phyloP scores from a whole-genome alignment of 2,797 vertebrate genomes.

The Simalia tracyae region DNA sequence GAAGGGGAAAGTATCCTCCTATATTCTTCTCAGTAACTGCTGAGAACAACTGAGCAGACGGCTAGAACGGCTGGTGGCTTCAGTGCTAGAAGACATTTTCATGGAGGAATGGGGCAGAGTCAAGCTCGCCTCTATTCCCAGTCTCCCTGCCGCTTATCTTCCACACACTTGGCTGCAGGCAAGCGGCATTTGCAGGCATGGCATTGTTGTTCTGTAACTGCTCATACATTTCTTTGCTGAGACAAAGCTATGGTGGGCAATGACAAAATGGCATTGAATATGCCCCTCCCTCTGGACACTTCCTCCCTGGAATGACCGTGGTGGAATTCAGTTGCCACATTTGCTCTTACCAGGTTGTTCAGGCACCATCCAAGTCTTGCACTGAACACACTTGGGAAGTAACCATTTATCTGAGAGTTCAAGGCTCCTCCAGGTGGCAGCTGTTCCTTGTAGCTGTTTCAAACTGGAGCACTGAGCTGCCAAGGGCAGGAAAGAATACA shows the following conservation, averaged over 20 bases:
- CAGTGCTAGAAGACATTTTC: neutral
- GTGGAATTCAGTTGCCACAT: neutral
- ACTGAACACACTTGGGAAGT: neutral
- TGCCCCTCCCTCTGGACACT: rapidly evolving
- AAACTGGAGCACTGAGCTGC: neutral
- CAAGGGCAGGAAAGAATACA: neutral
- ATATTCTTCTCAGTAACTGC: neutral
- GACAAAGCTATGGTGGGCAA: neutral
- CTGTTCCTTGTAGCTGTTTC: neutral
- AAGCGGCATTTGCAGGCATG: neutral
- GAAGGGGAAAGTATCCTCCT: neutral
- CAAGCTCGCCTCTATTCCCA: neutral
- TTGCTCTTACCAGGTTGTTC: neutral
- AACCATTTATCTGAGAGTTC: too few relatives aligned
- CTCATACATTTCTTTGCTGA: neutral
- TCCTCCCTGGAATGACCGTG: rapidly evolving
- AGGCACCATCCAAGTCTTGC: neutral
- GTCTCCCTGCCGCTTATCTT: rapidly evolving
- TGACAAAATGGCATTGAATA: neutral
- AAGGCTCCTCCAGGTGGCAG: neutral
- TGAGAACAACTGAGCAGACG: neutral
- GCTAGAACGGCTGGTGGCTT: neutral
- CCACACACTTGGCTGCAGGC: neutral
- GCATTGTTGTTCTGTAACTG: neutral
- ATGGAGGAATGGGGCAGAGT: neutral